Percentiles rank a stretch among this genome's conserved stretches.
Evolutionary conservation across 2,113 vertebrate species (phyloP).

Genomic region (Charadrius vociferus): DNA sequence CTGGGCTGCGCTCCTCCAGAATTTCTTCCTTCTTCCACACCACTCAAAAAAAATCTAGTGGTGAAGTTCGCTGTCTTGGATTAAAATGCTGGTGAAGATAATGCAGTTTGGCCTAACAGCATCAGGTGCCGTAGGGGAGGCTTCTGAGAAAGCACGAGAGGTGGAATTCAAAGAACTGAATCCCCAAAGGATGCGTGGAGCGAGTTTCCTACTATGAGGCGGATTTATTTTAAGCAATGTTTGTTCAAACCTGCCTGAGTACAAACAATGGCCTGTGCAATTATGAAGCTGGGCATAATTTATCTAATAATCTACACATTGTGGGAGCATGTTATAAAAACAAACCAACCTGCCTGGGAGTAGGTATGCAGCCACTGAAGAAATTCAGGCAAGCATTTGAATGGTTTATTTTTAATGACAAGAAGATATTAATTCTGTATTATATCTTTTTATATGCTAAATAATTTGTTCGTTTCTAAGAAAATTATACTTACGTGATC

Average conservation of each 20-base stretch:
- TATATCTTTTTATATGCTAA: neutral
- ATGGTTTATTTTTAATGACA: neutral
- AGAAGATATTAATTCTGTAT: neutral
- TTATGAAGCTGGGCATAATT: neutral
- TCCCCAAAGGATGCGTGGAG: neutral
- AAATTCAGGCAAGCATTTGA: neutral
- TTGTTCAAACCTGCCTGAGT: neutral
- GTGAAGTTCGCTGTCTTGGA: neutral
- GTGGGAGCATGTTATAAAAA: neutral
- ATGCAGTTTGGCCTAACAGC: neutral
- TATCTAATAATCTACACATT: neutral
- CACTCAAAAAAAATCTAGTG: neutral
- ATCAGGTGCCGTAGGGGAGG: neutral
- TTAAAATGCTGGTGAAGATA: neutral
- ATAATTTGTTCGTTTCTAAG: neutral
- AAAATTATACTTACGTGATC: neutral
- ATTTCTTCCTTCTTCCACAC: neutral
- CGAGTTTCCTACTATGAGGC: neutral
- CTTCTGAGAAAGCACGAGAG: neutral
- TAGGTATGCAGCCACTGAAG: neutral
- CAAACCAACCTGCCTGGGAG: neutral
- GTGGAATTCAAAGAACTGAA: neutral
- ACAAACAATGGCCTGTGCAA: neutral
- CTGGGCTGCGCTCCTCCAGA: neutral
- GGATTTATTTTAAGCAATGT: neutral